Evolutionary conservation across 2,797 vertebrate genomes (phyloP), one percentile per base, ranked within the genome.

Genomic region (Crocidura indochinensis): DNA sequence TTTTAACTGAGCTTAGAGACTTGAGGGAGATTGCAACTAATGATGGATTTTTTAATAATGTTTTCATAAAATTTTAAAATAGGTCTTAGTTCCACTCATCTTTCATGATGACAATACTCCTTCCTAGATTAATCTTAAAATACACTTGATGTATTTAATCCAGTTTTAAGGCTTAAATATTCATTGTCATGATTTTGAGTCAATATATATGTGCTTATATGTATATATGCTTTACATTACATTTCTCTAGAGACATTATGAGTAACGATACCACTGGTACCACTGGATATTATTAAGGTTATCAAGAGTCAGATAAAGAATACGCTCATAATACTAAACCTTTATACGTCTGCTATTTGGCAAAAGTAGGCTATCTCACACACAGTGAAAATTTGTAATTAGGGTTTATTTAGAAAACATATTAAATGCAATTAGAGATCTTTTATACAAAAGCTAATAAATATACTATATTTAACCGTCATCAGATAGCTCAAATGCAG

Each of bases 11-110:
- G 90, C 92, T 94, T 89, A 92, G 92, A 89, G 67, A 95, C 88
- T 91, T 91, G 90, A 94, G 80, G 91, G 91, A 81, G 74, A 95
- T 89, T 82, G 90, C 49, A 90, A 85, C 90, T 94, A 95, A 97
- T 96, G 96, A 97, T 95, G 75, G 94, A 96, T 94, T 95, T 95
- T 96, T 95, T 95, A 91, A 96, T 97, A 96, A 97, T 95, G 91
- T 85, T 96, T 96, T 95, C 94, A 95, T 96, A 95, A 96, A 97
- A 97, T 91, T 95, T 96, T 96, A 95, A 96, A 95, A 89, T 88
- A 91, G 91, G 94, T 94, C 95, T 96, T 91, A 87, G 94, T 92
- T 95, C 94, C 79, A 92, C 81, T 94, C 90, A 95, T 97, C 94
- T 95, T 95, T 94, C 94, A 95, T 19, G 8, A 81, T 92, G 92